Base-by-base conservation (phyloP, 1,140 invertebrate species). In the Platorchestia sp. region DNA sequence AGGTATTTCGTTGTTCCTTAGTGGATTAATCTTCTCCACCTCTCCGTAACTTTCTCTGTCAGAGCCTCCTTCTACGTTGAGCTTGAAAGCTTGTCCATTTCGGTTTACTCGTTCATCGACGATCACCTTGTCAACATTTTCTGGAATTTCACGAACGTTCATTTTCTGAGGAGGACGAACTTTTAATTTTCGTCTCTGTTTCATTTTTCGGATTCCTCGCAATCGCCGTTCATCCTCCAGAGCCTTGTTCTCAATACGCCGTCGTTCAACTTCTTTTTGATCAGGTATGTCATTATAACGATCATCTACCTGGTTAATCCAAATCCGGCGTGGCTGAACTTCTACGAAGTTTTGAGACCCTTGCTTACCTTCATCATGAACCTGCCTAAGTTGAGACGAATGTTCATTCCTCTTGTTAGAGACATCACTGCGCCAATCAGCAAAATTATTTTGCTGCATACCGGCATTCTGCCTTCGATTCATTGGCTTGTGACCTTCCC, bases 1-100 rank as follows among this genome's bases (percentile, higher is more conserved):
- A 14, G 91, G 45, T 44, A 93, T 93, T 47, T 93, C 91, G 45
- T 93, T 93, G 91, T 93, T 47, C 19, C 43, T 89, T 5, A 89
- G 7, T 16, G 87, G 14, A 89, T 89, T 41, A 16, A 44, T 36
- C 43, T 3, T 89, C 43, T 89, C 27, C 36, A 89, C 5, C 27
- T 89, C 36, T 42, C 7, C 41, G n/a, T 89, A 10, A 89, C 36
- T 89, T 42, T 89, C 43, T 43, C 5, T 89, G 0, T 89, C n/a
- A 41, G 87, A 41, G 87, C 27, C 36, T 86, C 10, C 7, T 6
- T 51, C 59, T 75, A 36, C 10, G 59, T 75, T 75, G 59, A 75
- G 36, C 10, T 75, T 75, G 14, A 75, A 75, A 75, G 59, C 14
- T 10, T 75, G 1, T 36, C 7, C 7, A 36, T 75, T 75, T 75